Evolutionary conservation across 1,140 invertebrate genomes (phyloP).

Genomic region (Cardiocondyla obscurior): DNA sequence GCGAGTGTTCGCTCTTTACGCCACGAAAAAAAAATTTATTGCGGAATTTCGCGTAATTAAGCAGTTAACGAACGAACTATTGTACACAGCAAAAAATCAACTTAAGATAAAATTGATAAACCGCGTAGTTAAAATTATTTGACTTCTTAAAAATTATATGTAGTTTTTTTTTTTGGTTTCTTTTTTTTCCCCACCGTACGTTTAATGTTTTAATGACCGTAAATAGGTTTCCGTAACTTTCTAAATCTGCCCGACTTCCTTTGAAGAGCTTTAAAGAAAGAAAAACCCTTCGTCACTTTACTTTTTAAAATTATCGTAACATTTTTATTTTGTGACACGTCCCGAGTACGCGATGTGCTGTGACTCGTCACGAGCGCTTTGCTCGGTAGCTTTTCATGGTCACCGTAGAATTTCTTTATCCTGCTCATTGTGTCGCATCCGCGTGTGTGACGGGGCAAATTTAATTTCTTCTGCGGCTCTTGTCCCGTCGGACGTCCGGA

Average conservation of each 20-base stretch:
- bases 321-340: not conserved
- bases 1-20: not conserved
- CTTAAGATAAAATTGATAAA: too few relatives aligned
- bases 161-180: too few relatives aligned
- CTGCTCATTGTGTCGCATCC: constrained; percentile 64
- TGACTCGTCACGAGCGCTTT: constrained; percentile 2
- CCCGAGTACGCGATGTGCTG: not conserved
- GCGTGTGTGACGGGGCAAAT: constrained; percentile 65
- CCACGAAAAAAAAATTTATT: not conserved
- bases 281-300: not conserved
- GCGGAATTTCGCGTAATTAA: not conserved
- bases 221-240: not conserved
- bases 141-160: too few relatives aligned
- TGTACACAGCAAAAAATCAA: not conserved
- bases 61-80: not conserved
- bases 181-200: too few relatives aligned
- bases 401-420: constrained; percentile 59
- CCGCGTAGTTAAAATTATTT: too few relatives aligned
- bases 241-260: not conserved
- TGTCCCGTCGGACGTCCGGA: constrained; percentile 23
- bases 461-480: constrained; percentile 68
- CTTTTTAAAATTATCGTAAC: not conserved
- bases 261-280: not conserved
- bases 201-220: not conserved
- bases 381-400: constrained; percentile 30